phyloP scores from a whole-genome alignment of 2,797 vertebrate species.

The Hydrophis major region DNA sequence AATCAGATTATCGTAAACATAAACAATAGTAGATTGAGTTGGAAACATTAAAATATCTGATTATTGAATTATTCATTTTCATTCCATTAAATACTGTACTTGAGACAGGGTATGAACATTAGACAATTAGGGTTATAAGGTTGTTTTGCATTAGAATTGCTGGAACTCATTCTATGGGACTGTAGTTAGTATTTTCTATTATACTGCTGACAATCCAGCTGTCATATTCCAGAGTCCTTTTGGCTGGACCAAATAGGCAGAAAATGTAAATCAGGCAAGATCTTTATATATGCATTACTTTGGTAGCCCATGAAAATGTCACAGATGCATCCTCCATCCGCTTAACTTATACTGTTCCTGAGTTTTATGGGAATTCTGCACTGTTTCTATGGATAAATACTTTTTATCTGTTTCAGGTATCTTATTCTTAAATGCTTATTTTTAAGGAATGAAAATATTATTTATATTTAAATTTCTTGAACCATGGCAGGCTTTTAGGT shows the following conservation, averaged over 20 bases:
- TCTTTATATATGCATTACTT: neutral
- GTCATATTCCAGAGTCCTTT: neutral
- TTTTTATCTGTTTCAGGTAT: neutral
- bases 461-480: neutral
- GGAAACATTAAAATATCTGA: conserved; percentile 12
- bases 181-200: neutral
- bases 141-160: neutral
- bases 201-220: neutral
- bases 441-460: neutral
- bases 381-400: neutral
- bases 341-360: neutral
- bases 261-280: neutral
- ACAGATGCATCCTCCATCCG: neutral
- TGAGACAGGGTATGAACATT: neutral
- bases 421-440: neutral
- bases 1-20: neutral
- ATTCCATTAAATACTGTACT: conserved; percentile 39
- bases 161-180: neutral
- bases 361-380: neutral
- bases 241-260: neutral
- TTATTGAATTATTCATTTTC: conserved; percentile 49
- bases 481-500: neutral
- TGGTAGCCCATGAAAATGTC: neutral
- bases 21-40: conserved; percentile 27
- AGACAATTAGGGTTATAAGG: neutral